Conservation (phyloP, 1,140 invertebrate species). For the Leptinotarsa lineolata region DNA sequence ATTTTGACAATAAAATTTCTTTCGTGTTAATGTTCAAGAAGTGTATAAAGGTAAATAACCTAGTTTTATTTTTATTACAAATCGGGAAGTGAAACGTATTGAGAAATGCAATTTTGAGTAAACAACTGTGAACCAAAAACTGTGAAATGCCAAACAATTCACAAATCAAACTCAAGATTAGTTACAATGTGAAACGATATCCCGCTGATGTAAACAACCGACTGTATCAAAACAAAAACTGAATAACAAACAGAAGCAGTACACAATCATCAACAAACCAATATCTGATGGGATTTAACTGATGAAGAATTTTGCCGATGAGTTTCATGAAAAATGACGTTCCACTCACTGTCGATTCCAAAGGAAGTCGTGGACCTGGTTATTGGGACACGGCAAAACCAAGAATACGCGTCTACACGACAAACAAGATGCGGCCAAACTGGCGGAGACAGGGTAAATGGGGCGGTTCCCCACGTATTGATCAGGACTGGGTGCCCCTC, state of each 20-base stretch:
- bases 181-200: background rate
- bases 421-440: constrained; percentile 33
- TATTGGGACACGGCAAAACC: background rate
- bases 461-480: constrained; percentile 45
- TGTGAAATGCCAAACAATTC: too few species aligned
- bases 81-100: too few species aligned
- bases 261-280: background rate
- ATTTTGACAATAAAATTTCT: too few species aligned
- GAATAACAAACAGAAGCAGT: background rate
- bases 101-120: too few species aligned
- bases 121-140: too few species aligned
- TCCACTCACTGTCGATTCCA: background rate
- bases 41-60: too few species aligned
- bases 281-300: background rate
- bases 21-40: too few species aligned
- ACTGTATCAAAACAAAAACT: background rate
- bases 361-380: background rate
- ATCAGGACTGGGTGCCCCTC: constrained; percentile 26
- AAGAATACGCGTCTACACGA: constrained; percentile 30
- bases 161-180: too few species aligned
- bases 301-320: background rate
- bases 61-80: too few species aligned
- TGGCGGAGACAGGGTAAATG: constrained; percentile 29
- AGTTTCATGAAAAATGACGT: background rate
- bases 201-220: background rate